A percentile compares a stretch with the other conserved stretches of the same genome.
These are phyloP conservation scores for Danio aesculapii DNA, from an alignment of 2,797 vertebrate species.

Conservation along the genomic window DNA sequence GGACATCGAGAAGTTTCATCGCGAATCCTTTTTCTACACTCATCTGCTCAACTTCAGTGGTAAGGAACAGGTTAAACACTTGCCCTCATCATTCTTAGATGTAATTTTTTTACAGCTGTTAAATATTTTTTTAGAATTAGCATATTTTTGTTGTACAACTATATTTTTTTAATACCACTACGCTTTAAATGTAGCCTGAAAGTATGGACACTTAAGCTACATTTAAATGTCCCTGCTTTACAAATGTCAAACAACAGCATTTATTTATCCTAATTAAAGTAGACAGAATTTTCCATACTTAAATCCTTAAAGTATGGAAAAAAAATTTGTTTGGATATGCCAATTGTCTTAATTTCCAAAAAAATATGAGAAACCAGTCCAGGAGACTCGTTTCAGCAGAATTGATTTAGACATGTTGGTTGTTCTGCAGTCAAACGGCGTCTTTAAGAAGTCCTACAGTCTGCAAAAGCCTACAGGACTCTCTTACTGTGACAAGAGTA, in stretches of 20 bases:
- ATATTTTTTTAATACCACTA: neutral
- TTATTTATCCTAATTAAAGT: neutral
- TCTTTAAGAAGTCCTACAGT: too few relatives aligned
- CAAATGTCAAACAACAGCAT: neutral
- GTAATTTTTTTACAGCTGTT: neutral
- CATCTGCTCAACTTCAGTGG: slow-evolving; percentile 98
- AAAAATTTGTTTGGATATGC: too few relatives aligned
- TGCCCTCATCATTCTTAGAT: neutral
- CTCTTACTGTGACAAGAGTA: too few relatives aligned
- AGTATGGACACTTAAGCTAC: neutral
- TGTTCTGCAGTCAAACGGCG: too few relatives aligned
- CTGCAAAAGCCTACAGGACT: too few relatives aligned
- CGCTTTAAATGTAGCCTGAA: neutral
- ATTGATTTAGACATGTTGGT: too few relatives aligned
- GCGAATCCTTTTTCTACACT: slow-evolving; percentile 98
- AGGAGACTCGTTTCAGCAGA: too few relatives aligned
- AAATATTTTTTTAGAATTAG: neutral
- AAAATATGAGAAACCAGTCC: too few relatives aligned
- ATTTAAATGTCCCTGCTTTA: neutral
- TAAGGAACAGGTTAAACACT: slow-evolving; percentile 70
- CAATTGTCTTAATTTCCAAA: too few relatives aligned
- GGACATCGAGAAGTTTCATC: slow-evolving; percentile 98
- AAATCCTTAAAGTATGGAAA: too few relatives aligned
- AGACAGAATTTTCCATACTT: neutral
- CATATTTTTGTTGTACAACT: neutral